Evolutionary conservation across 2,113 vertebrate genomes (phyloP).

Genomic region (Rhombomys opimus): DNA sequence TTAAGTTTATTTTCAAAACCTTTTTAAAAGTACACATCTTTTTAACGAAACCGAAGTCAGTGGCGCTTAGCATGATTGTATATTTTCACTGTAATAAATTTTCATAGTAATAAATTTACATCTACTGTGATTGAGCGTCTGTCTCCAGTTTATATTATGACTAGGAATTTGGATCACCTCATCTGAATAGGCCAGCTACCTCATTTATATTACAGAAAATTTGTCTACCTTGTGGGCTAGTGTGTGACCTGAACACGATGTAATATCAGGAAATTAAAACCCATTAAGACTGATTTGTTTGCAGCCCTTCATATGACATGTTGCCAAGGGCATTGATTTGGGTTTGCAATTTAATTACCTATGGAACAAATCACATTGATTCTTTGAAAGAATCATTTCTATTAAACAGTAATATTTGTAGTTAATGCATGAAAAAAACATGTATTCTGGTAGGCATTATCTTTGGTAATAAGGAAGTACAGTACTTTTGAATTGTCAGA

Average conservation of each 20-base stretch:
- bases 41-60: not conserved
- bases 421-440: constrained; percentile 19
- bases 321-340: constrained; percentile 45
- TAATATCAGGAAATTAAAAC: constrained; percentile 16
- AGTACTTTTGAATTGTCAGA: constrained; percentile 24
- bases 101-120: not conserved
- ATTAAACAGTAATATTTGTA: not conserved
- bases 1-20: not conserved
- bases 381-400: constrained; percentile 29
- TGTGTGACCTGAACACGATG: constrained; percentile 20
- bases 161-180: not conserved
- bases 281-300: constrained; percentile 47
- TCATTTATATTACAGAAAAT: constrained; percentile 2
- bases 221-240: not conserved
- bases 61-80: not conserved
- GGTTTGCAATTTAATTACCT: constrained; percentile 49
- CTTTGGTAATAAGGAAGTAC: not conserved
- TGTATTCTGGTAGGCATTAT: not conserved
- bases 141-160: constrained; percentile 1
- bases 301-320: not conserved
- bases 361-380: not conserved
- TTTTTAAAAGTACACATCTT: constrained; percentile 36
- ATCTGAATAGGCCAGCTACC: not conserved
- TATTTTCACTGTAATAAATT: not conserved
- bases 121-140: not conserved